Base-by-base conservation (phyloP, 2,888 invertebrate genomes). In the Tanypteryx hageni region DNA sequence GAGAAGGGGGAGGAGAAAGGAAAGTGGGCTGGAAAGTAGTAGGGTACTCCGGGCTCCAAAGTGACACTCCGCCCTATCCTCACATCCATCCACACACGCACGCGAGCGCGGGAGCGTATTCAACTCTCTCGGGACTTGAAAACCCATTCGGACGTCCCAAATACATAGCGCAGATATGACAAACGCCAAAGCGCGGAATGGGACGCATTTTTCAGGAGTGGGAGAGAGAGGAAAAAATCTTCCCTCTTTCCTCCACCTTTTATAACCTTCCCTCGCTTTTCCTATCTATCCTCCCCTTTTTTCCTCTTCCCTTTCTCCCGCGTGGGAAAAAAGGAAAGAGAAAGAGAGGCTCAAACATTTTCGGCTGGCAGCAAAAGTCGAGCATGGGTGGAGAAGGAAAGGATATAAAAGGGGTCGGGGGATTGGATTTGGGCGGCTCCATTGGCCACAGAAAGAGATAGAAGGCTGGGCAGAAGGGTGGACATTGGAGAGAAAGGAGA, bases 101-200 rank as follows among this genome's bases (percentile, higher is more conserved):
- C 68, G 89, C 18, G 18, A 5, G 27, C 16, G 9, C 31, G 22
- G 22, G 27, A 31, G 89, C 18, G 18, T 44, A 64, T 64, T 89
- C 89, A 44, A 89, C 89, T 64, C 68, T 56, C 31, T 44, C 44
- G 18, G 58, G 31, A 22, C 64, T 61, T 3, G 18, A 64, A 64
- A 89, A 44, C 56, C 18, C 58, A 18, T 68, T 68, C 64, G 68
- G 58, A 59, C 31, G 18, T 64, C 56, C 89, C 16, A n/a, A 89
- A 89, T 89, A 44, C 89, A 22, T 89, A 16, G 18, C 89, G 18
- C 18, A 11, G 44, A 89, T 31, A 89, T 89, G 89, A 89, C 89
- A 68, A 89, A 89, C 64, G 89, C 61, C 64, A 11, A 44, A 64
- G 44, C 31, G 4, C 16, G 89, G 89, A 64, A 59, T 31, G 64